phyloP scores from a whole-genome alignment of 2,113 vertebrate genomes.

The Aspiorhynchus laticeps region DNA sequence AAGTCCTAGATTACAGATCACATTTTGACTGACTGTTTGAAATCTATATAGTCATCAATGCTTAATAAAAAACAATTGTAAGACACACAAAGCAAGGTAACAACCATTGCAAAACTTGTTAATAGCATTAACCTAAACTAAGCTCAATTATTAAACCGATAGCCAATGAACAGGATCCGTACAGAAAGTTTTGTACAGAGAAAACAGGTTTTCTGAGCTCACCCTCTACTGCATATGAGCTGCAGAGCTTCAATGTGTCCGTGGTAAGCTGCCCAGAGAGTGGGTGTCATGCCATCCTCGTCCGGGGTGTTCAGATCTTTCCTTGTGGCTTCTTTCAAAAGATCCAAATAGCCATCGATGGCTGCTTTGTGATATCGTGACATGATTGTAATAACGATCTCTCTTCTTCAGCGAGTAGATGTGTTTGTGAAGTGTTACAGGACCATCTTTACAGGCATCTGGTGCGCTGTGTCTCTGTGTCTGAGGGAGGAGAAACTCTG shows the following conservation, averaged over 20 bases:
- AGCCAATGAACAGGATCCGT: background rate
- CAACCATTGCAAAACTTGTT: background rate
- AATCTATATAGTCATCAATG: background rate
- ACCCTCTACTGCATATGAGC: conserved; percentile 92
- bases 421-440: background rate
- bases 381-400: conserved; percentile 70
- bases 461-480: background rate
- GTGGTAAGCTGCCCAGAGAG: conserved; percentile 90
- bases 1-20: background rate
- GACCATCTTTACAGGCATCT: conserved; percentile 30
- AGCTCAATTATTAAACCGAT: too few relatives aligned
- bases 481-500: conserved; percentile 39
- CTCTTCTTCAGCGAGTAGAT: background rate
- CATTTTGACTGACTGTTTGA: background rate
- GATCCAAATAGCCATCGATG: conserved; percentile 87
- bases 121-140: too few relatives aligned
- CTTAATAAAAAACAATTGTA: background rate
- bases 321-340: conserved; percentile 92
- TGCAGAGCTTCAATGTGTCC: conserved; percentile 91
- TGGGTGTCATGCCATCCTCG: conserved; percentile 94
- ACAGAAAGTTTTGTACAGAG: background rate
- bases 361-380: conserved; percentile 95
- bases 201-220: conserved; percentile 59
- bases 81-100: background rate
- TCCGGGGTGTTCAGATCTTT: conserved; percentile 89